Percentiles rank a stretch among this genome's conserved stretches.
phyloP scores from a whole-genome alignment of 2,113 vertebrate species.

The Murina feae region DNA sequence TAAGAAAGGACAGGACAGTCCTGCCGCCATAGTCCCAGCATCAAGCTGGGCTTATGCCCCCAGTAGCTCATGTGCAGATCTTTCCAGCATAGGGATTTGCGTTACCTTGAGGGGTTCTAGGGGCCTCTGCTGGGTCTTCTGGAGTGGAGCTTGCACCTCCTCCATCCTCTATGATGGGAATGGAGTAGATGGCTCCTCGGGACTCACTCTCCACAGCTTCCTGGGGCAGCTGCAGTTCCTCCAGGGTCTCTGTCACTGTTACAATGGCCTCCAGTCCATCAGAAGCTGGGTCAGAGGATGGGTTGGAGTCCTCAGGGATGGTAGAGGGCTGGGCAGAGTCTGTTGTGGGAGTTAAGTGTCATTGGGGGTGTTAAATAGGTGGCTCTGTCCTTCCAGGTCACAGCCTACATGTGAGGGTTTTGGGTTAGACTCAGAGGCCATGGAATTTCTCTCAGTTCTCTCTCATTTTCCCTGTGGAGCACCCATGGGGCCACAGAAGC shows the following conservation, averaged over 20 bases:
- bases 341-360: conserved; percentile 26
- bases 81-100: not conserved
- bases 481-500: not conserved
- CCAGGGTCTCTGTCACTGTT: conserved; percentile 83
- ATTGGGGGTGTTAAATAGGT: not conserved
- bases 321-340: conserved; percentile 53
- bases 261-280: conserved; percentile 75
- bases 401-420: not conserved
- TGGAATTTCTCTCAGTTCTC: not conserved
- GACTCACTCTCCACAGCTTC: conserved; percentile 82
- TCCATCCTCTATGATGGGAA: conserved; percentile 80
- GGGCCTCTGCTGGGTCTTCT: conserved; percentile 60
- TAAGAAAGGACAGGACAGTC: not conserved
- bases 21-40: not conserved
- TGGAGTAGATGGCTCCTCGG: conserved; percentile 83
- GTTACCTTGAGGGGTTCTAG: conserved; percentile 52
- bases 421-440: not conserved
- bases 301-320: conserved; percentile 27
- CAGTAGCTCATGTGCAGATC: conserved; percentile 56
- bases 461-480: not conserved
- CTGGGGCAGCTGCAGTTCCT: conserved; percentile 80
- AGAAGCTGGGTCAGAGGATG: not conserved
- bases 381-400: not conserved
- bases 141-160: conserved; percentile 60
- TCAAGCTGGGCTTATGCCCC: not conserved